These are phyloP conservation scores for Bujurquina vittata DNA, from an alignment of 2,113 vertebrate genomes.

Conservation along the genomic window DNA sequence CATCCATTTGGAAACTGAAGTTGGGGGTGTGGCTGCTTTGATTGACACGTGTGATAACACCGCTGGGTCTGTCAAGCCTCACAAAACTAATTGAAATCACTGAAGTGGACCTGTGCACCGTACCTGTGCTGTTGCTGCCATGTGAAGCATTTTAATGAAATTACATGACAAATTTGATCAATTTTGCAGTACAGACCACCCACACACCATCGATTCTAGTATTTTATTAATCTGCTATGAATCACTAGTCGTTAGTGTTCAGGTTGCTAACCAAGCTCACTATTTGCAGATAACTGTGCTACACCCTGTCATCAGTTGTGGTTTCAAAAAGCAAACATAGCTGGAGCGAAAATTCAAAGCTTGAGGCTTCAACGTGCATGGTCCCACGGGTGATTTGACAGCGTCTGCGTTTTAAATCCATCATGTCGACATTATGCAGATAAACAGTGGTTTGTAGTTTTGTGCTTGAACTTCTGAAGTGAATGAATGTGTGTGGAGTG, in stretches of 20 bases:
- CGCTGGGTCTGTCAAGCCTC: neutral
- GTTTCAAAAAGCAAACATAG: too few species aligned
- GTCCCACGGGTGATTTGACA: too few species aligned
- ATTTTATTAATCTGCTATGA: neutral
- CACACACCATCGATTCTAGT: neutral
- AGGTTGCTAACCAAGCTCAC: rapidly evolving
- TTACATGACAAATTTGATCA: neutral
- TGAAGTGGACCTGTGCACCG: neutral
- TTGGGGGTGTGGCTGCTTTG: neutral
- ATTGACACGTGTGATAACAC: neutral
- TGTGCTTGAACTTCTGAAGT: rapidly evolving
- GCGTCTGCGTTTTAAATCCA: too few species aligned
- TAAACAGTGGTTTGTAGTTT: neutral
- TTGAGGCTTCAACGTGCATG: too few species aligned
- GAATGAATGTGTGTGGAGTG: neutral
- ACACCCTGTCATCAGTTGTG: too few species aligned
- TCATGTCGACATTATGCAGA: neutral
- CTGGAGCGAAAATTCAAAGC: too few species aligned
- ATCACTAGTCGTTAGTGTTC: neutral
- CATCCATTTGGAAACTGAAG: neutral
- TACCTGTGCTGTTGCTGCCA: neutral
- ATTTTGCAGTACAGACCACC: neutral
- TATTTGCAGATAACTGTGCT: neutral
- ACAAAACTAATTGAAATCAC: neutral
- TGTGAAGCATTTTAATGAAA: neutral